Conservation (phyloP, 2,888 invertebrate genomes). For the Carcina quercana region DNA sequence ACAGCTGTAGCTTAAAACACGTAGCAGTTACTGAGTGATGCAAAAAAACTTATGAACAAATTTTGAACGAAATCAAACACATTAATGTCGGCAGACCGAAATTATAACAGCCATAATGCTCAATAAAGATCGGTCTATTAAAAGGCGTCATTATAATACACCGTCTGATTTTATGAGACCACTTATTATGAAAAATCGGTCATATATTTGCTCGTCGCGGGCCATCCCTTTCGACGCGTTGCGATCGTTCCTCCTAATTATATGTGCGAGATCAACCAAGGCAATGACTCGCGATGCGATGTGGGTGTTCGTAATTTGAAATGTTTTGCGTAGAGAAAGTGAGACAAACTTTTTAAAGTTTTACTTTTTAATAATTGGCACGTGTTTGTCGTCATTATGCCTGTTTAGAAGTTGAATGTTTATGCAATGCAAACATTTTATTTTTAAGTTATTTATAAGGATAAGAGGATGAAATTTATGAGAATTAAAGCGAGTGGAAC, state of each 20-base stretch:
- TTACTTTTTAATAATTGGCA: slow-evolving; percentile 15
- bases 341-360: slow-evolving; percentile 54
- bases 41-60: too few species aligned
- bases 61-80: too few species aligned
- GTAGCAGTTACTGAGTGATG: too few species aligned
- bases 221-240: slow-evolving; percentile 66
- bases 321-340: slow-evolving; percentile 64
- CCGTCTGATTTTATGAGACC: slow-evolving; percentile 51
- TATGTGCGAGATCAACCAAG: slow-evolving; percentile 52
- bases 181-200: slow-evolving; percentile 59
- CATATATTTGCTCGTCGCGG: slow-evolving; percentile 58
- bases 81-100: too few species aligned
- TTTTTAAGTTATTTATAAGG: slow-evolving; percentile 25
- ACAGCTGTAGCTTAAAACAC: too few species aligned
- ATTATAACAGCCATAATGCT: slow-evolving; percentile 48
- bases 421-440: slow-evolving; percentile 15
- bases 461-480: slow-evolving; percentile 57
- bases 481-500: slow-evolving; percentile 43
- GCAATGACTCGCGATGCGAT: slow-evolving; percentile 49
- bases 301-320: slow-evolving; percentile 71
- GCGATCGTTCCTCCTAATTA: slow-evolving; percentile 69
- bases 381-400: neutral
- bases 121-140: slow-evolving; percentile 54
- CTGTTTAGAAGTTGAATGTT: neutral
- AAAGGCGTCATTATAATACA: slow-evolving; percentile 38